phyloP scores from a whole-genome alignment of 1,140 invertebrate species.

The Berghia stephanieae region DNA sequence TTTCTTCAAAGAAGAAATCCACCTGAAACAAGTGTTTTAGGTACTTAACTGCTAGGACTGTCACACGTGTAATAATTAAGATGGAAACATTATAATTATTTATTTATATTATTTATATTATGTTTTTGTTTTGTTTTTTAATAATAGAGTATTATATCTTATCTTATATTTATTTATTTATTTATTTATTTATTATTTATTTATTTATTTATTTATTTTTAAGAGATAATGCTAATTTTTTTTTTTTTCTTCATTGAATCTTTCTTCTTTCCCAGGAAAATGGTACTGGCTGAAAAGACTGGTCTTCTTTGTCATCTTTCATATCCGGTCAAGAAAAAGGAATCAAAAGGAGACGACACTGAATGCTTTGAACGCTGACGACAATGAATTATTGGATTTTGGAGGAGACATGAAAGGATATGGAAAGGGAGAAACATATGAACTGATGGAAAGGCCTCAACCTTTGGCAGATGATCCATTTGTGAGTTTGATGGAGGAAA shows the following conservation, averaged over 20 bases:
- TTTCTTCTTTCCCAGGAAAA: conserved; percentile 33
- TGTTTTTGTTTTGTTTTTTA: conserved; percentile 15
- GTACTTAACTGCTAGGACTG: no score
- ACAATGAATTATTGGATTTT: background rate
- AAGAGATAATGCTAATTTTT: background rate
- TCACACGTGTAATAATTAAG: no score
- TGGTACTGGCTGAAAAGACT: conserved; percentile 48
- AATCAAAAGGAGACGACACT: conserved; percentile 20
- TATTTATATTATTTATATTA: background rate
- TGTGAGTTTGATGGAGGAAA: conserved; percentile 29
- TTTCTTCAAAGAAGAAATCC: no score
- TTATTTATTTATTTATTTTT: background rate
- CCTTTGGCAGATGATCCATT: conserved; percentile 32
- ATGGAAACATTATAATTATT: no score
- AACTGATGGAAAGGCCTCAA: conserved; percentile 37
- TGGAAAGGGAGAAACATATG: conserved; percentile 26
- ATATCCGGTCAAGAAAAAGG: conserved; percentile 31
- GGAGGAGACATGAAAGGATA: conserved; percentile 27
- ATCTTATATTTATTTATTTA: background rate
- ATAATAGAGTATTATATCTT: background rate
- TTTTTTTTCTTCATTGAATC: background rate
- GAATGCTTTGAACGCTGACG: background rate
- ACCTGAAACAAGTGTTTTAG: no score
- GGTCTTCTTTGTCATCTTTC: conserved; percentile 38
- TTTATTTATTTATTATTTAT: background rate